Evolutionary conservation across 2,888 invertebrate species (phyloP), one percentile per base, ranked within the genome.

Genomic region (Bruchidius siliquastri): DNA sequence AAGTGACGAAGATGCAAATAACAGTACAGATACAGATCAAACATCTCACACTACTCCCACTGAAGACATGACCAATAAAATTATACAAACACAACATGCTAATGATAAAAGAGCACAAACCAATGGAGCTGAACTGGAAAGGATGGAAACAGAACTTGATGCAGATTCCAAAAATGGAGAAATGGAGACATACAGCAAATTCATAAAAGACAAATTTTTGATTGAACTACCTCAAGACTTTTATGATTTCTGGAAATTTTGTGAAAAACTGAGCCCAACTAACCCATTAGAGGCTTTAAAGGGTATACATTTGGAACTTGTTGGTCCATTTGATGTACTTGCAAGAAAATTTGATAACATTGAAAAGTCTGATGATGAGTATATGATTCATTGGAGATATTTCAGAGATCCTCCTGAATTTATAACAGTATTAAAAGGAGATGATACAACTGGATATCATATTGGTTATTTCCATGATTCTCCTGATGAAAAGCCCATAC

Each of bases 331-430:
- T 87, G 97, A 98, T 86, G 91, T 96, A 72, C 85, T 98, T 67
- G 87, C 89, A 70, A 92, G 91, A 2, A 78, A 76, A 71, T 80
- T 80, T 74, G 72, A 74, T 20, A 72, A 75, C 32, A 72, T 73
- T 10, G 72, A 76, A 20, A 77, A 73, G 67, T 86, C 89, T 0
- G 86, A 90, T 75, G 89, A 91, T 76, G 87, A 91, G 75, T 94
- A 92, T 84, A 88, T 96, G 71, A 87, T 91, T 13, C 96, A 97
- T 84, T 97, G 96, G 94, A 90, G 98, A 80, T 98, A 94, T 86
- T 96, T 91, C 84, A 96, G 93, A 86, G 98, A 99, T 88, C 96
- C 97, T 13, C 98, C 98, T 13, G 98, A 98, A 87, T 95, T 97
- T 86, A 95, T 96, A 90, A 93, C 95, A 1, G 88, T 95, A 68